Conservation (phyloP, 2,113 vertebrate species). For the Anoura caudifer region DNA sequence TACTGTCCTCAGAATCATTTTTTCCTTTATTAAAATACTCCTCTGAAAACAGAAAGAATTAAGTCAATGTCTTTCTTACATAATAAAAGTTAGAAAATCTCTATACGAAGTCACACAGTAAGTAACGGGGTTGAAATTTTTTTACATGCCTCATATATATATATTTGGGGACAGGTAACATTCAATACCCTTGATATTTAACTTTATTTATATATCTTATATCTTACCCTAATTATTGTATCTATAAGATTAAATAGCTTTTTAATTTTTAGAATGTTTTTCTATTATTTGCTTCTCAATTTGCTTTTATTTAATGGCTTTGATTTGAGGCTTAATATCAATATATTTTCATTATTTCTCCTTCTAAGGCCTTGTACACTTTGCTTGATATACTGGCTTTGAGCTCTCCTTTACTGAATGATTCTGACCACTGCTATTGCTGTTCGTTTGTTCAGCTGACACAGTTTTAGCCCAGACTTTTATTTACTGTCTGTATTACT, state of each 20-base stretch:
- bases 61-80: constrained; percentile 42
- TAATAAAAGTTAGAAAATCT: constrained; percentile 18
- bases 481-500: constrained; percentile 5
- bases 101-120: not conserved
- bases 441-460: not conserved
- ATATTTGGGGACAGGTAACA: not conserved
- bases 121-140: not conserved
- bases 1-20: constrained; percentile 77
- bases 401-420: not conserved
- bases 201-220: not conserved
- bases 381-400: not conserved
- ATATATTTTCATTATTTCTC: constrained; percentile 3
- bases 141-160: not conserved
- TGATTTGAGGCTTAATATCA: not conserved
- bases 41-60: constrained; percentile 78
- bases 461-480: not conserved
- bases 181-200: not conserved
- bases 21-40: constrained; percentile 80
- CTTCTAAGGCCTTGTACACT: not conserved
- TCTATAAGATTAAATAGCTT: not conserved
- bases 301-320: constrained; percentile 13
- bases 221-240: not conserved
- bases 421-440: not conserved
- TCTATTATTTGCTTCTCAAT: constrained; percentile 1
- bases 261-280: not conserved